Base-by-base conservation (phyloP, 1,140 invertebrate genomes). In the Papilio polytes region DNA sequence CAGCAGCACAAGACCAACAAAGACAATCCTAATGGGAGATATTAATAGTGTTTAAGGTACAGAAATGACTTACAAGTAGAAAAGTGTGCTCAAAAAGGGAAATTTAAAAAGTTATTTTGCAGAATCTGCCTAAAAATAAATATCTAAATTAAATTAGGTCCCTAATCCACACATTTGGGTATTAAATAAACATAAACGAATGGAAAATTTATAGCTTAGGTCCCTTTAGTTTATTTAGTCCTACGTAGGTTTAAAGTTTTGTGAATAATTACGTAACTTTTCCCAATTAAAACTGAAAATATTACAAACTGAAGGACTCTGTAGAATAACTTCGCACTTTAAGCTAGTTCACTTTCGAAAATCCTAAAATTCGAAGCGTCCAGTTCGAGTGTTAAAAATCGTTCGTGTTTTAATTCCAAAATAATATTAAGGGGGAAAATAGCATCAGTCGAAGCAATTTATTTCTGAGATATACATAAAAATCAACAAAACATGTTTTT, bases 231-330 rank as follows among this genome's bases (percentile, higher is more conserved):
- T 70, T 36, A 70, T 70, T 36, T 70, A 70, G 22, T 63, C 59
- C 53, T 59, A 1, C 26, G 26, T 31, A 22, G 22, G 22, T 70
- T 70, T 70, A 36, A 70, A 70, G 63, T 70, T 70, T 70, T 70
- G 26, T 70, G 63, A 70, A 70, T 70, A 31, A 70, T 70, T 70
- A 70, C 63, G 63, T 31, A 70, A 70, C 63, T 70, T 70, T 70
- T 70, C 63, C 63, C 63, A 70, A 70, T 70, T 70, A 70, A 70
- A 70, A 70, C 63, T 36, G 63, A 70, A 70, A 70, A 70, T 70
- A 70, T 70, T 70, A 70, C 22, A 70, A 70, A 31, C 63, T 70
- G 63, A 70, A 36, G 63, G 63, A 70, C 26, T 70, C 31, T 70
- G 63, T 70, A 3, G 22, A 8, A 70, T 15, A 31, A 70, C 63